Percentiles rank a stretch among this genome's conserved stretches.
Evolutionary conservation across 1,140 invertebrate genomes (phyloP).

Genomic region (Macrobrachium nipponense): DNA sequence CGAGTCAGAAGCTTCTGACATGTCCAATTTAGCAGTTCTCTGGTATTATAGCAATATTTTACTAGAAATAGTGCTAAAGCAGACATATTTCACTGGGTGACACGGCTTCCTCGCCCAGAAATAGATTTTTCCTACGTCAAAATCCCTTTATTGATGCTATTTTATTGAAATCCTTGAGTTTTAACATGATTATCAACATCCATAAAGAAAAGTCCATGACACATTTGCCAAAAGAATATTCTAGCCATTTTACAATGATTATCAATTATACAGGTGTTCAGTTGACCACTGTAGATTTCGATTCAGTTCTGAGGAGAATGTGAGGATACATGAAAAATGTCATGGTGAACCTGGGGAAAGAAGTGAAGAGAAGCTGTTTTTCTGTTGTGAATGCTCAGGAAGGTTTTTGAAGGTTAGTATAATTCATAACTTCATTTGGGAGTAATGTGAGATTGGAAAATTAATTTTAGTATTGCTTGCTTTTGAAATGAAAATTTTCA

Average conservation of each 20-base stretch:
- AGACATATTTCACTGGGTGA: too few species aligned
- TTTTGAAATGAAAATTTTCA: too few species aligned
- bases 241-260: not conserved
- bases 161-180: not conserved
- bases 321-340: constrained; percentile 35
- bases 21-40: too few species aligned
- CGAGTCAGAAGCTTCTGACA: too few species aligned
- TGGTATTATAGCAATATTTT: too few species aligned
- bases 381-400: constrained; percentile 18
- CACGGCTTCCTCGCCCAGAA: too few species aligned
- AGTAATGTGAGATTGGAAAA: too few species aligned
- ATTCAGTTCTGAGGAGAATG: constrained; percentile 35
- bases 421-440: too few species aligned
- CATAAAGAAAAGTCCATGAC: not conserved
- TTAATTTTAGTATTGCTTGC: too few species aligned
- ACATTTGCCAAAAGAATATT: not conserved
- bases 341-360: constrained; percentile 28
- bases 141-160: not conserved
- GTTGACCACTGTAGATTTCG: constrained; percentile 39
- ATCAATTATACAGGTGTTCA: constrained; percentile 20
- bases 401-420: constrained; percentile 40
- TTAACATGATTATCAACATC: not conserved
- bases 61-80: too few species aligned
- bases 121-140: too few species aligned
- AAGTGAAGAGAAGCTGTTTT: constrained; percentile 33